These are phyloP conservation scores for Cataglyphis albicans DNA, from an alignment of 2,888 invertebrate species.

Conservation along the genomic window DNA sequence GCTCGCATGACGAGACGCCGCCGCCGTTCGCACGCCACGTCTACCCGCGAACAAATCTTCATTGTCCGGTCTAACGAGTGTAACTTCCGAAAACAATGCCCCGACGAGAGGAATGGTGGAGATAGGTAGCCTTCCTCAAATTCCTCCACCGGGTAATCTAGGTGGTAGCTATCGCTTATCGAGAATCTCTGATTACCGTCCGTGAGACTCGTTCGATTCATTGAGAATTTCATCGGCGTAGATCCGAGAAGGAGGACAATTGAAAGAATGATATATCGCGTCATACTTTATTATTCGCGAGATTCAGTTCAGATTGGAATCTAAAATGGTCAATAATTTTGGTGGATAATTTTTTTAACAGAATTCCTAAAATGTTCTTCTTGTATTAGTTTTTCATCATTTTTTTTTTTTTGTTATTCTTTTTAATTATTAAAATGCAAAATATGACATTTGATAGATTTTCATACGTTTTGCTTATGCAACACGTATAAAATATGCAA, in stretches of 20 bases:
- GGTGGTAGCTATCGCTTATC: slow-evolving; percentile 15
- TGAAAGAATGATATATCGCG: not conserved
- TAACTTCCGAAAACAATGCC: slow-evolving; percentile 75
- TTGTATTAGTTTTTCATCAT: no score
- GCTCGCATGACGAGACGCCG: slow-evolving; percentile 65
- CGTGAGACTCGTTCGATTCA: not conserved
- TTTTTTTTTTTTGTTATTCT: no score
- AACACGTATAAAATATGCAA: no score
- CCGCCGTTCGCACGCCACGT: slow-evolving; percentile 56
- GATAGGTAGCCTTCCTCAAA: slow-evolving; percentile 34
- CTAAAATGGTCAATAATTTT: no score
- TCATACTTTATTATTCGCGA: not conserved
- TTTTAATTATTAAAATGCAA: no score
- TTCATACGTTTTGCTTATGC: no score
- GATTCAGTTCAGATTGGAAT: not conserved
- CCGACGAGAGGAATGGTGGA: slow-evolving; percentile 27
- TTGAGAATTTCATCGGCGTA: not conserved
- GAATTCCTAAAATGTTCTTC: no score
- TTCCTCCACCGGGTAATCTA: not conserved
- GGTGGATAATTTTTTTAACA: no score
- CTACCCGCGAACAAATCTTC: slow-evolving; percentile 69
- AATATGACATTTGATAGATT: no score
- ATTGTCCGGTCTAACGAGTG: slow-evolving; percentile 75
- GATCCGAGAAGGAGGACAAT: not conserved
- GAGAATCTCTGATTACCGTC: slow-evolving; percentile 29